phyloP scores from a whole-genome alignment of 2,113 vertebrate genomes.

The Rhadina sibilatrix region DNA sequence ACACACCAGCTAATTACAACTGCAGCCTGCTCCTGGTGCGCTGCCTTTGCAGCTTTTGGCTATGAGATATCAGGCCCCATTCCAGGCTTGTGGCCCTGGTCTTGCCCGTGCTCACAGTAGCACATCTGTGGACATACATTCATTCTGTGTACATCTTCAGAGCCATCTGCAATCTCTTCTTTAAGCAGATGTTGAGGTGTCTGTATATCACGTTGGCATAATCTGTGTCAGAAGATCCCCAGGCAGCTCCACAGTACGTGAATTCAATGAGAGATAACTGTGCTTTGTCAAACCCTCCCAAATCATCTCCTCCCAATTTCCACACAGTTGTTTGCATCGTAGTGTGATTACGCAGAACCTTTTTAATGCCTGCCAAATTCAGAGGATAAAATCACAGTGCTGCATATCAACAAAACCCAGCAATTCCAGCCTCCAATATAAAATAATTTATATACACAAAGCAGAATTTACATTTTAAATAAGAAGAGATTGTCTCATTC shows the following conservation, averaged over 20 bases:
- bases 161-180: neutral
- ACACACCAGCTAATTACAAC: neutral
- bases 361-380: conserved; percentile 31
- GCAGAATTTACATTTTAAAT: conserved; percentile 53
- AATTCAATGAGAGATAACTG: neutral
- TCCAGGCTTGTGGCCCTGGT: neutral
- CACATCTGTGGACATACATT: neutral
- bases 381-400: conserved; percentile 56
- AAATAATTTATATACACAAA: conserved; percentile 51
- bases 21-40: neutral
- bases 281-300: neutral
- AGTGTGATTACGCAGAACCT: conserved; percentile 36
- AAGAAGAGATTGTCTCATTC: conserved; percentile 52
- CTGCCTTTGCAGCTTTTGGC: neutral
- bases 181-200: neutral
- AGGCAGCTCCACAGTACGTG: neutral
- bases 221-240: neutral
- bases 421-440: conserved; percentile 34
- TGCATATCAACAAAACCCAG: conserved; percentile 60
- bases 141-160: neutral
- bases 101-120: neutral
- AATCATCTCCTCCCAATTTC: neutral
- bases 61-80: neutral
- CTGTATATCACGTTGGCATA: neutral
- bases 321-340: neutral